These are phyloP conservation scores for Zaprionus bogoriensis DNA, from an alignment of 2,888 invertebrate species.

Conservation along the genomic window DNA sequence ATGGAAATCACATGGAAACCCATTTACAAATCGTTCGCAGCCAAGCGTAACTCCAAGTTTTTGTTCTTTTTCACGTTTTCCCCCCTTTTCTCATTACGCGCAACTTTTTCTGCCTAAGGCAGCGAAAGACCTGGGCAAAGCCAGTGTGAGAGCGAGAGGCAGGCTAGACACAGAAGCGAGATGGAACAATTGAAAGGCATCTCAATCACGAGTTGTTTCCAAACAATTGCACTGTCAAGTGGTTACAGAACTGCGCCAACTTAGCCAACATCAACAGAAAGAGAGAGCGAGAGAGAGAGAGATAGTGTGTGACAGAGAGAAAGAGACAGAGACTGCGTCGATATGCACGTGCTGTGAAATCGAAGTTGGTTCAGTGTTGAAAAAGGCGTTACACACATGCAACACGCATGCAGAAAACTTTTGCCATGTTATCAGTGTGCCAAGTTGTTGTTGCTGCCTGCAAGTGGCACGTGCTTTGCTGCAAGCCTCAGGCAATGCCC, in stretches of 20 bases:
- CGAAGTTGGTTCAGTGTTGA: conserved; percentile 64
- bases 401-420: conserved; percentile 59
- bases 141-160: not conserved
- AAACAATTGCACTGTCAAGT: conserved; percentile 81
- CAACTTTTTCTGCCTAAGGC: conserved; percentile 12
- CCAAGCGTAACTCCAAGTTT: not conserved
- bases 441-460: conserved; percentile 46
- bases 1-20: no score
- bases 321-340: conserved; percentile 14
- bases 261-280: conserved; percentile 34
- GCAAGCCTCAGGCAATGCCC: conserved; percentile 29
- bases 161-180: not conserved
- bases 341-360: conserved; percentile 70
- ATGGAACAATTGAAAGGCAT: conserved; percentile 41
- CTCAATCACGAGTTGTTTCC: conserved; percentile 76
- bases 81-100: conserved; percentile 41
- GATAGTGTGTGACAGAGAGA: not conserved
- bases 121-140: not conserved
- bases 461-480: conserved; percentile 72
- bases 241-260: conserved; percentile 70
- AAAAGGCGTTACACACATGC: conserved; percentile 52
- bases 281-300: not conserved
- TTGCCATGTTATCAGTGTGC: conserved; percentile 68
- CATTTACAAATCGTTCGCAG: no score
- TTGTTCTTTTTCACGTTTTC: no score